These are phyloP conservation scores for Theristicus caerulescens DNA, from an alignment of 2,113 vertebrate genomes.

Conservation along the genomic window DNA sequence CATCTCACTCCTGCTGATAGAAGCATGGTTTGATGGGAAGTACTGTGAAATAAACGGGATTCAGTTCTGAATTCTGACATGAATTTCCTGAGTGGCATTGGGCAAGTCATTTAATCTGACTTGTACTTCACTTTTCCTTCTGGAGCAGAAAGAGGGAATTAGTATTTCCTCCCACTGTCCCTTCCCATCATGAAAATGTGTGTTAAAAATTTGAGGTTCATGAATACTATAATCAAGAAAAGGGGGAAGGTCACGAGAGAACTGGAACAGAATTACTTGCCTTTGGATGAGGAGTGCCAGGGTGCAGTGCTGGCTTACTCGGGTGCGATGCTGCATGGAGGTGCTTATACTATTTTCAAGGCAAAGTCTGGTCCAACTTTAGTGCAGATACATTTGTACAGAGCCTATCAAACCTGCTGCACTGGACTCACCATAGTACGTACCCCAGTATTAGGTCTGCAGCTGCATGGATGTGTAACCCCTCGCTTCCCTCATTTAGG, in stretches of 20 bases:
- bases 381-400: background rate
- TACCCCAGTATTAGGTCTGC: background rate
- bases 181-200: background rate
- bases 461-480: background rate
- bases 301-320: background rate
- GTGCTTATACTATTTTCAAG: background rate
- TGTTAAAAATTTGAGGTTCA: background rate
- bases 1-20: background rate
- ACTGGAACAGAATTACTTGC: background rate
- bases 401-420: background rate
- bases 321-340: background rate
- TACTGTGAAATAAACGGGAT: background rate
- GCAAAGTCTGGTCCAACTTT: background rate
- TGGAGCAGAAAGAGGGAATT: background rate
- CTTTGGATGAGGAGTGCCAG: background rate
- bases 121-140: background rate
- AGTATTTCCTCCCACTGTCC: background rate
- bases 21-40: background rate
- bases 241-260: background rate
- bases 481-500: background rate
- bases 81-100: background rate
- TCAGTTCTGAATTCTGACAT: background rate
- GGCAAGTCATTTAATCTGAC: background rate
- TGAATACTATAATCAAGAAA: background rate
- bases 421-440: rapidly evolving